A percentile compares a stretch with the other conserved stretches of the same genome.
phyloP scores from a whole-genome alignment of 2,113 vertebrate species.

The Hippocampus mohnikei region DNA sequence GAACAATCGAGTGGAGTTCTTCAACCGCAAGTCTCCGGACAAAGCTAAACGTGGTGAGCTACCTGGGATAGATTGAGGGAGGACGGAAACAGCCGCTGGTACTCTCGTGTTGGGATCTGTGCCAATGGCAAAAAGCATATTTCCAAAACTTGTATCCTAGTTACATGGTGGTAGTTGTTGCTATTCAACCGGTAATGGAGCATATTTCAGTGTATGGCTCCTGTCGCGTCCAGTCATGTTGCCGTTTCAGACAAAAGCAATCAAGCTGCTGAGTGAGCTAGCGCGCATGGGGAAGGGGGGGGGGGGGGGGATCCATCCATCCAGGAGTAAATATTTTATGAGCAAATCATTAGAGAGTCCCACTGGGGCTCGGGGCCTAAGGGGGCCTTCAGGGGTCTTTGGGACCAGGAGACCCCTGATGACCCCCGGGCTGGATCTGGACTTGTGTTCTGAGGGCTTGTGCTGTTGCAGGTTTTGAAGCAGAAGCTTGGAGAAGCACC shows the following conservation, averaged over 20 bases:
- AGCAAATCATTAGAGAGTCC: conserved; percentile 37
- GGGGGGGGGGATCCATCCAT: not conserved
- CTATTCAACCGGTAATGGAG: not conserved
- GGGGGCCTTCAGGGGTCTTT: conserved; percentile 13
- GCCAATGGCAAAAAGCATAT: too few relatives aligned
- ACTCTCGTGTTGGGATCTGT: too few relatives aligned
- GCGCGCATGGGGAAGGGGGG: not conserved
- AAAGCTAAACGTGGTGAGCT: too few relatives aligned
- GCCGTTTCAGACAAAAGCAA: conserved; percentile 57
- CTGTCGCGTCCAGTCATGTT: not conserved
- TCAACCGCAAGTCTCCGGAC: too few relatives aligned
- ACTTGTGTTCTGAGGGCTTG: not conserved
- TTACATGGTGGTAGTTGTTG: too few relatives aligned
- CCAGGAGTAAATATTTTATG: conserved; percentile 42
- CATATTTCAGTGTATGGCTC: not conserved
- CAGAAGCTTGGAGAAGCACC: not conserved
- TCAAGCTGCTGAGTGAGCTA: not conserved
- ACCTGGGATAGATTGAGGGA: too few relatives aligned
- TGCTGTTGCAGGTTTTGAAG: not conserved
- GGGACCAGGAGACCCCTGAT: not conserved
- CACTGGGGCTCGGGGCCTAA: not conserved
- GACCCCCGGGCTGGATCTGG: not conserved
- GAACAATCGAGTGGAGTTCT: too few relatives aligned
- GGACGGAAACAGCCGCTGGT: too few relatives aligned
- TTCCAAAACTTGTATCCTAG: too few relatives aligned